A percentile compares a stretch with the other conserved stretches of the same genome.
These are phyloP conservation scores for Heliconius hermathena DNA, from an alignment of 1,140 invertebrate genomes.

Conservation along the genomic window DNA sequence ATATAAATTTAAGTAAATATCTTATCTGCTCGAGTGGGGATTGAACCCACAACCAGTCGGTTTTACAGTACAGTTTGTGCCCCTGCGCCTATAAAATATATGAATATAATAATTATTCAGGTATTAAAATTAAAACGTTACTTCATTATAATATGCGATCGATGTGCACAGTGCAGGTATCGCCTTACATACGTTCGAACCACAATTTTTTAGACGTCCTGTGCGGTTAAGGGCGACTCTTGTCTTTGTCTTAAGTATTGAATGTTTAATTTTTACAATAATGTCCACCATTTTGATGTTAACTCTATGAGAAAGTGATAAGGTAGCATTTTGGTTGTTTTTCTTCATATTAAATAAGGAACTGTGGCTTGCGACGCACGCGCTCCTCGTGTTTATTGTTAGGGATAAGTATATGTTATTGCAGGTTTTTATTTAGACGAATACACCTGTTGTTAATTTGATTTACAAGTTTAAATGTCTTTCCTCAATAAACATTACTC, in stretches of 20 bases:
- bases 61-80: too few species aligned
- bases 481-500: constrained; percentile 38
- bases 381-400: constrained; percentile 52
- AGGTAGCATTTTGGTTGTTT: not conserved
- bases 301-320: not conserved
- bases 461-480: constrained; percentile 33
- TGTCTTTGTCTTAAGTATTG: constrained; percentile 51
- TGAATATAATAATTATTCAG: constrained; percentile 1
- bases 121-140: constrained; percentile 4
- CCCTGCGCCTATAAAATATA: too few species aligned
- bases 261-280: constrained; percentile 42
- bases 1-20: too few species aligned
- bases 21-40: too few species aligned
- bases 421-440: constrained; percentile 35
- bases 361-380: constrained; percentile 58
- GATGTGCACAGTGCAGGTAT: constrained; percentile 31
- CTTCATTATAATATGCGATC: not conserved
- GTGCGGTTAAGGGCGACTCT: constrained; percentile 55
- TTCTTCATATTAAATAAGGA: constrained; percentile 16
- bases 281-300: not conserved
- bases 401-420: constrained; percentile 49
- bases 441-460: constrained; percentile 51
- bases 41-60: too few species aligned
- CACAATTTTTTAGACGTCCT: constrained; percentile 57
- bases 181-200: constrained; percentile 51